Conservation (phyloP, 1,140 invertebrate species). For the Phymastichus coffea region DNA sequence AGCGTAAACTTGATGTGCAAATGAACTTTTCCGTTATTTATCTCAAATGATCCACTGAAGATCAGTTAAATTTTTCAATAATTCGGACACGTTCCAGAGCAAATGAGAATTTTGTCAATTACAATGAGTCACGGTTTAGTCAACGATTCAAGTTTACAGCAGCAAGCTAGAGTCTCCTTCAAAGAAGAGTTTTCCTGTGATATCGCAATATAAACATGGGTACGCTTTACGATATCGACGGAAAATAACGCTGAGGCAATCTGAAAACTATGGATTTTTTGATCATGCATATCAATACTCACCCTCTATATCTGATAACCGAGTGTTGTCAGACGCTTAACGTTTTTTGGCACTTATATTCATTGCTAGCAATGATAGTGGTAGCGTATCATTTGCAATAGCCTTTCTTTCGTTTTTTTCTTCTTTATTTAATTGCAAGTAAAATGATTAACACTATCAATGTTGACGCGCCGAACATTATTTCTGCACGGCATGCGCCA, state of each 20-base stretch:
- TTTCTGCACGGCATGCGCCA: slow-evolving; percentile 10
- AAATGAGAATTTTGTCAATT: too few relatives aligned
- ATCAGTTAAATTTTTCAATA: too few relatives aligned
- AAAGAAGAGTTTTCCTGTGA: slow-evolving; percentile 32
- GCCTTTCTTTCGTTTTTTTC: neutral
- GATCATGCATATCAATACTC: slow-evolving; percentile 52
- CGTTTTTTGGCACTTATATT: slow-evolving; percentile 23
- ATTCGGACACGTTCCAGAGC: too few relatives aligned
- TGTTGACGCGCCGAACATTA: slow-evolving; percentile 9
- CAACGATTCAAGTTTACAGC: slow-evolving; percentile 22
- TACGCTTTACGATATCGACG: slow-evolving; percentile 47
- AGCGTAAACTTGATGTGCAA: slow-evolving; percentile 44
- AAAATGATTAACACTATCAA: slow-evolving; percentile 25
- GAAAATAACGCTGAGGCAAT: slow-evolving; percentile 59
- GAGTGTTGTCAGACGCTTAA: slow-evolving; percentile 29
- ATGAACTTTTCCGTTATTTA: too few relatives aligned
- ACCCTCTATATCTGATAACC: slow-evolving; percentile 47
- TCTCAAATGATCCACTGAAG: too few relatives aligned
- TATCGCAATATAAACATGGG: slow-evolving; percentile 40
- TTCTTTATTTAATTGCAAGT: slow-evolving; percentile 7
- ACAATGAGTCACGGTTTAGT: slow-evolving; percentile 11
- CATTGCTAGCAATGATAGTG: slow-evolving; percentile 19
- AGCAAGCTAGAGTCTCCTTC: slow-evolving; percentile 39
- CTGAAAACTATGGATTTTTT: slow-evolving; percentile 59
- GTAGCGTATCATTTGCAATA: slow-evolving; percentile 8